Percentiles rank a stretch among this genome's conserved stretches.
phyloP scores from a whole-genome alignment of 2,113 vertebrate genomes.

The Serinus canaria region DNA sequence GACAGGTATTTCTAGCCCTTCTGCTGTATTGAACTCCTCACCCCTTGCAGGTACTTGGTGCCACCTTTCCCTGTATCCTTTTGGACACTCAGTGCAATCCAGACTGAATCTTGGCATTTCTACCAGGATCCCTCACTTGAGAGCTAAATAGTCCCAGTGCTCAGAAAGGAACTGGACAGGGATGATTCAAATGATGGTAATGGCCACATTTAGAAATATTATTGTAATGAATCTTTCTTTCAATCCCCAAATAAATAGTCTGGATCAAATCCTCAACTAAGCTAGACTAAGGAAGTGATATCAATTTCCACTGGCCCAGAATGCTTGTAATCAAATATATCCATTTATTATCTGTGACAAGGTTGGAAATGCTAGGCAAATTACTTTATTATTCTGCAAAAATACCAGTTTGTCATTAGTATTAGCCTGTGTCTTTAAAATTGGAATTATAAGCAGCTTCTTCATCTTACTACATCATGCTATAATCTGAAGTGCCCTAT shows the following conservation, averaged over 20 bases:
- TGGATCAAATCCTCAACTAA: not conserved
- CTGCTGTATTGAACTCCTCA: not conserved
- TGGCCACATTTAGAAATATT: not conserved
- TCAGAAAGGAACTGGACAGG: not conserved
- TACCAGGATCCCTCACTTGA: not conserved
- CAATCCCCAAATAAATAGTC: not conserved
- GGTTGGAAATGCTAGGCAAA: conserved; percentile 30
- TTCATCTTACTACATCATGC: conserved; percentile 35
- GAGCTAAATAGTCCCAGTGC: not conserved
- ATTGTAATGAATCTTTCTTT: not conserved
- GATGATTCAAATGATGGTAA: not conserved
- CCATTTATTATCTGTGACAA: conserved; percentile 34
- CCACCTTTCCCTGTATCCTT: not conserved
- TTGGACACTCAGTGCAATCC: fast-evolving
- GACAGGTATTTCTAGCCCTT: not conserved
- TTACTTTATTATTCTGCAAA: conserved; percentile 41
- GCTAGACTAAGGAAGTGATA: not conserved
- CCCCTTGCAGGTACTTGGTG: not conserved
- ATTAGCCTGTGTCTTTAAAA: conserved; percentile 40
- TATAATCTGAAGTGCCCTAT: conserved; percentile 31
- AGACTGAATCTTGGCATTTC: not conserved
- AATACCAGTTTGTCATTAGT: conserved; percentile 29
- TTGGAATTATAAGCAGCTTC: conserved; percentile 7
- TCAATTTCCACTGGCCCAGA: not conserved
- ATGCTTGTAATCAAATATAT: conserved; percentile 18